Conservation (phyloP, 2,113 vertebrate species). For the Anser cygnoides region DNA sequence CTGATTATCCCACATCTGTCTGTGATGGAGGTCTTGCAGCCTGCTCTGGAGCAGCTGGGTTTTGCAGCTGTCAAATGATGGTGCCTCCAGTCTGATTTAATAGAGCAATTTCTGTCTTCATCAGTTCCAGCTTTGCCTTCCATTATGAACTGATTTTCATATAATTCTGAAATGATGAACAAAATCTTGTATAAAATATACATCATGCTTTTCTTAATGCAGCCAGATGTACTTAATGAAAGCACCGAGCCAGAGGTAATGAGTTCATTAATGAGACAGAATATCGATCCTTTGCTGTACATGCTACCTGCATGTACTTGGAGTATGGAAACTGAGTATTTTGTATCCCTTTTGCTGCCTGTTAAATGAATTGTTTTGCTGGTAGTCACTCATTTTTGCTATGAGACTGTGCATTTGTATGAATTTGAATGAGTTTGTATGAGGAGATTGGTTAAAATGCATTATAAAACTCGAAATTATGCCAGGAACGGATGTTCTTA, state of each 20-base stretch:
- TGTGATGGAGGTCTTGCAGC: slow-evolving; percentile 16
- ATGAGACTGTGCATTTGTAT: neutral
- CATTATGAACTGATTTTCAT: neutral
- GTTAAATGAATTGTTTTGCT: neutral
- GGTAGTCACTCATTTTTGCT: neutral
- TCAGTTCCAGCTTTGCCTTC: neutral
- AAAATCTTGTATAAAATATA: neutral
- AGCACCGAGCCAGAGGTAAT: neutral
- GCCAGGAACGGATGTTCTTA: neutral
- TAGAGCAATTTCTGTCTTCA: neutral
- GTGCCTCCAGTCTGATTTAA: neutral
- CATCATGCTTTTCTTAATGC: neutral
- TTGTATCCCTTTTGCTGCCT: neutral
- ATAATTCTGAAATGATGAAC: neutral
- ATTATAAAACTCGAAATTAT: neutral
- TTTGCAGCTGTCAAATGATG: neutral
- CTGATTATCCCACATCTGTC: slow-evolving; percentile 20
- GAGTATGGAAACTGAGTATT: neutral
- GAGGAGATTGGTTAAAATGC: neutral
- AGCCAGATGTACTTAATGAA: neutral
- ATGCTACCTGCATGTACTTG: neutral
- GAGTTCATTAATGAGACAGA: neutral
- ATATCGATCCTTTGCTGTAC: neutral
- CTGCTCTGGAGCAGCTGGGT: neutral
- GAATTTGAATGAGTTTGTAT: neutral